Conservation (phyloP, 2,888 invertebrate species). For the Epiblema foenella region DNA sequence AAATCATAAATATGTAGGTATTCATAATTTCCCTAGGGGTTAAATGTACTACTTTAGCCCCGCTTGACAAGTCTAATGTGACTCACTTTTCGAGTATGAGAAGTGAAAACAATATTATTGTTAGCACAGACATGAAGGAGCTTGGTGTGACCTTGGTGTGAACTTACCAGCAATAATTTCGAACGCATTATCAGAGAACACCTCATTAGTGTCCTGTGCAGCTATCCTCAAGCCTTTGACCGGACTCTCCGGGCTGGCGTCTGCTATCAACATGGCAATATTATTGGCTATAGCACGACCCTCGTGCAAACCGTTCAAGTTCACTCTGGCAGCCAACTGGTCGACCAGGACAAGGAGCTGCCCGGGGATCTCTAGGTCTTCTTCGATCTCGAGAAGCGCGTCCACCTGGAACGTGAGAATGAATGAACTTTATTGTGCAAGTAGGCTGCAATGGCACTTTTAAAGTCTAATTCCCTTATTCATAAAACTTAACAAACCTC, state of each 20-base stretch:
- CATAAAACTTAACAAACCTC: too few species aligned
- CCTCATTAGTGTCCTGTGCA: constrained; percentile 57
- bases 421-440: too few species aligned
- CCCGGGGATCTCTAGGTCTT: constrained; percentile 65
- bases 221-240: constrained; percentile 70
- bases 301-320: constrained; percentile 61
- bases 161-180: constrained; percentile 66
- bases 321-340: constrained; percentile 61
- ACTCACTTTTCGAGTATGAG: too few species aligned
- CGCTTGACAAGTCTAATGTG: too few species aligned
- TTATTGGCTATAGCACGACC: constrained; percentile 62
- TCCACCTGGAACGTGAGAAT: constrained; percentile 65
- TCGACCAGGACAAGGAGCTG: constrained; percentile 69
- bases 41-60: too few species aligned
- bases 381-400: constrained; percentile 58
- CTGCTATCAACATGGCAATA: constrained; percentile 70
- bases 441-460: too few species aligned
- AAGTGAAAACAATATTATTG: too few species aligned
- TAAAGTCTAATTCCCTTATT: too few species aligned
- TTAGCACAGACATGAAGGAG: too few species aligned
- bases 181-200: constrained; percentile 65
- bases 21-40: too few species aligned
- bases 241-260: constrained; percentile 61
- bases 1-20: too few species aligned
- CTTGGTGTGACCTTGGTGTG: too few species aligned